Conservation (phyloP, 2,797 vertebrate species). For the Pampus argenteus region DNA sequence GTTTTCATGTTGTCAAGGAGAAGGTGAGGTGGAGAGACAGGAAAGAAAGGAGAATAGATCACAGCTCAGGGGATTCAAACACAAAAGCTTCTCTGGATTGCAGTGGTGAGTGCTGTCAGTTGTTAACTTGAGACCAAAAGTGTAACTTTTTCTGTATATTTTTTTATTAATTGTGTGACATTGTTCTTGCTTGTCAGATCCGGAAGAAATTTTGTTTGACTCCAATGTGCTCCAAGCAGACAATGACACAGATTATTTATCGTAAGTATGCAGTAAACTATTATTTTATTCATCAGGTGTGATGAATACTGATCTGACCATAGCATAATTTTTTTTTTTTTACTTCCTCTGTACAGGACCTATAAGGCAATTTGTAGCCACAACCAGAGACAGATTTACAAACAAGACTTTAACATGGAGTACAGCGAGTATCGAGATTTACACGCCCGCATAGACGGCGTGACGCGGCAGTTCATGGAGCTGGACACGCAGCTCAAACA, state of each 20-base stretch:
- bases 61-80: constrained; percentile 27
- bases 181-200: constrained; percentile 50
- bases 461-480: constrained; percentile 91
- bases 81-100: constrained; percentile 28
- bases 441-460: constrained; percentile 90
- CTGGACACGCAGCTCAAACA: constrained; percentile 90
- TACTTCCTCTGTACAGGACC: constrained; percentile 78
- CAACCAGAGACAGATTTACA: constrained; percentile 91
- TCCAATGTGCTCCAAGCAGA: constrained; percentile 38
- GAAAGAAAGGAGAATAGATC: constrained; percentile 52
- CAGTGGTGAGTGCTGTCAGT: constrained; percentile 48
- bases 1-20: constrained; percentile 43
- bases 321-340: not conserved
- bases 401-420: constrained; percentile 93
- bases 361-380: constrained; percentile 86
- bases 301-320: not conserved
- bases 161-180: not conserved
- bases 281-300: too few relatives aligned
- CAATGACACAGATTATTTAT: constrained; percentile 68
- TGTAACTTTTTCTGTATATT: not conserved
- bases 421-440: constrained; percentile 93
- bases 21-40: constrained; percentile 49
- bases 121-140: accelerated
- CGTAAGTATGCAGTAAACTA: constrained; percentile 66
- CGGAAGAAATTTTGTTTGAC: constrained; percentile 58